phyloP scores from a whole-genome alignment of 2,888 invertebrate genomes.

The Tholera decimalis region DNA sequence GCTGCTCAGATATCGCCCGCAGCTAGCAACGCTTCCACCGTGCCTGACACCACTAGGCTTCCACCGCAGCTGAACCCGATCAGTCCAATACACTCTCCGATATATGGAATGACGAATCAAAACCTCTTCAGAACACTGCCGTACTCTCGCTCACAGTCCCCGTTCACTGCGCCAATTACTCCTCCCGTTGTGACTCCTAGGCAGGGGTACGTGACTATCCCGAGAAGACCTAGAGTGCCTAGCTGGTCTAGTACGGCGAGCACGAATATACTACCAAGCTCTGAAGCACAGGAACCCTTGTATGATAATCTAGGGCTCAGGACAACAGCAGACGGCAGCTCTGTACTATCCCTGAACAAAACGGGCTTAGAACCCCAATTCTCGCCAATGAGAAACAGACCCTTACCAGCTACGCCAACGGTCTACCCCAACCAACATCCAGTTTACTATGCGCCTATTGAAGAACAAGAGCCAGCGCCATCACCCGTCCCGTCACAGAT shows the following conservation, averaged over 20 bases:
- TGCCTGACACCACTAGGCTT: slow-evolving; percentile 93
- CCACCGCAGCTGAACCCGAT: slow-evolving; percentile 91
- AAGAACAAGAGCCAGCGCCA: slow-evolving; percentile 89
- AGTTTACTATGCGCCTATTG: slow-evolving; percentile 89
- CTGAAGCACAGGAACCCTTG: slow-evolving; percentile 94
- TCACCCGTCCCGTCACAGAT: slow-evolving; percentile 87
- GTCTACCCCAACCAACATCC: slow-evolving; percentile 85
- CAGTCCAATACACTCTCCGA: slow-evolving; percentile 93
- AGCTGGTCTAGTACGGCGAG: slow-evolving; percentile 95
- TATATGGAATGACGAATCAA: slow-evolving; percentile 92
- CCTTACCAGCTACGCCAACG: slow-evolving; percentile 92
- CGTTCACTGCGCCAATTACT: slow-evolving; percentile 92
- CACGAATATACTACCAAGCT: slow-evolving; percentile 87
- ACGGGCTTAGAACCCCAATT: slow-evolving; percentile 90
- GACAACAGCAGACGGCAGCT: slow-evolving; percentile 97
- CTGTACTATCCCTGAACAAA: slow-evolving; percentile 95
- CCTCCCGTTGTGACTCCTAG: slow-evolving; percentile 94
- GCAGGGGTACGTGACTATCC: slow-evolving; percentile 97
- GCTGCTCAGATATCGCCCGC: slow-evolving; percentile 94
- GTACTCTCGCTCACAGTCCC: slow-evolving; percentile 95
- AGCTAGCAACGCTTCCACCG: slow-evolving; percentile 96
- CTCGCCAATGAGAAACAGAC: slow-evolving; percentile 92
- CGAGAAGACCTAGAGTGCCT: slow-evolving; percentile 95
- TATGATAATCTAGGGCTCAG: slow-evolving; percentile 97
- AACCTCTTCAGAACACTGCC: slow-evolving; percentile 95